Evolutionary conservation across 2,888 invertebrate genomes (phyloP).

Genomic region (Nemapogon koenigi): DNA sequence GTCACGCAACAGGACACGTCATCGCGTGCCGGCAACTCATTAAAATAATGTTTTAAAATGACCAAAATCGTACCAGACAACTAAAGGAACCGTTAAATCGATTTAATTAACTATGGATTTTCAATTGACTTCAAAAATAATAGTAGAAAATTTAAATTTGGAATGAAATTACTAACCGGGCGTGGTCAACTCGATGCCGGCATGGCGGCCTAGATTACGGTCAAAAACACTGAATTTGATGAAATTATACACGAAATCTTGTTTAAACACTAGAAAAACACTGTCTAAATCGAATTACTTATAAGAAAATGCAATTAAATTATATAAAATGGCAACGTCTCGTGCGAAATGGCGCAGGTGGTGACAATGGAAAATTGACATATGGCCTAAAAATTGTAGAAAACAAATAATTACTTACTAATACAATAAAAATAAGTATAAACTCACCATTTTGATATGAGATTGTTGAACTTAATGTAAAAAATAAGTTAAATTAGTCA

Average conservation of each 20-base stretch:
- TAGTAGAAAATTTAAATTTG: constrained; percentile 1
- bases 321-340: no score
- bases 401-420: constrained; percentile 12
- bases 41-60: no score
- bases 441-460: constrained; percentile 56
- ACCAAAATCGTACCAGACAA: neutral
- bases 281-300: no score
- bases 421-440: constrained; percentile 18
- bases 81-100: neutral
- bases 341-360: constrained; percentile 54
- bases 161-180: constrained; percentile 5
- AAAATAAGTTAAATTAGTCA: constrained; percentile 50
- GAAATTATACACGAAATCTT: no score
- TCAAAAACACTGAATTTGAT: no score
- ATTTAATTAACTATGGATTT: no score
- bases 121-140: neutral
- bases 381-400: constrained; percentile 17
- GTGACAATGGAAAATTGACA: constrained; percentile 35
- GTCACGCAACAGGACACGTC: constrained; percentile 25
- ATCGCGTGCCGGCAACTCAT: constrained; percentile 15
- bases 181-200: constrained; percentile 18
- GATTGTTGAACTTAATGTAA: constrained; percentile 54
- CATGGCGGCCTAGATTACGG: constrained; percentile 24
- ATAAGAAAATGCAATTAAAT: no score
- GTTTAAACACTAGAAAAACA: no score